A percentile compares a stretch with the other conserved stretches of the same genome.
Evolutionary conservation across 2,888 invertebrate genomes (phyloP).

Genomic region (Nineta flava): DNA sequence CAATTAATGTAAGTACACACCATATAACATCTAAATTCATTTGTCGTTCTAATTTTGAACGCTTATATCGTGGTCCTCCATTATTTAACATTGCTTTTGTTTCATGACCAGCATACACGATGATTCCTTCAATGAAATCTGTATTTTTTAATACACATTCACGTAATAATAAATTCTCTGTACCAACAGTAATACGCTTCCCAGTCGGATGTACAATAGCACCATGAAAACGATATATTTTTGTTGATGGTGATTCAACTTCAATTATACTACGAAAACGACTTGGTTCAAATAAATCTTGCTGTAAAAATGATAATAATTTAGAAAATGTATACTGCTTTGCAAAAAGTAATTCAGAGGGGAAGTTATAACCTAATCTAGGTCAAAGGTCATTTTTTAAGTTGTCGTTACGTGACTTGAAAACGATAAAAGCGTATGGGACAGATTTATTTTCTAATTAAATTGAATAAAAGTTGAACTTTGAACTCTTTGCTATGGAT

Average conservation of each 20-base stretch:
- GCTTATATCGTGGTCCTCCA: slow-evolving; percentile 85
- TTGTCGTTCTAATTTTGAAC: slow-evolving; percentile 77
- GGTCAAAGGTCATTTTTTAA: no score
- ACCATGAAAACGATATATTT: slow-evolving; percentile 89
- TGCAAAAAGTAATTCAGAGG: background rate
- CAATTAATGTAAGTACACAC: slow-evolving; percentile 83
- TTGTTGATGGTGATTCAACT: slow-evolving; percentile 89
- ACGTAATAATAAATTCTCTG: slow-evolving; percentile 80
- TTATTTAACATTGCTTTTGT: slow-evolving; percentile 97
- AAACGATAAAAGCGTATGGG: background rate
- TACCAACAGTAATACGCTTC: slow-evolving; percentile 61
- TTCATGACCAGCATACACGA: slow-evolving; percentile 93
- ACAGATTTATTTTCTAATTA: no score
- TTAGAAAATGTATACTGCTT: background rate
- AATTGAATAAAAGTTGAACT: no score
- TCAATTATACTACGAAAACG: slow-evolving; percentile 74
- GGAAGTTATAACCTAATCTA: no score
- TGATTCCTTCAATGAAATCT: slow-evolving; percentile 90
- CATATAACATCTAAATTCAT: slow-evolving; percentile 95
- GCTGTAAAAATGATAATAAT: slow-evolving; percentile 27
- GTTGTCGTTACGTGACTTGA: background rate
- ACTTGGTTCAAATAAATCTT: slow-evolving; percentile 56
- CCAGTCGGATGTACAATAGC: slow-evolving; percentile 69
- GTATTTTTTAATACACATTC: slow-evolving; percentile 94
- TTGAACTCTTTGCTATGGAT: no score